Evolutionary conservation across 2,888 invertebrate genomes (phyloP).

Genomic region (Chaitophorus viminalis): DNA sequence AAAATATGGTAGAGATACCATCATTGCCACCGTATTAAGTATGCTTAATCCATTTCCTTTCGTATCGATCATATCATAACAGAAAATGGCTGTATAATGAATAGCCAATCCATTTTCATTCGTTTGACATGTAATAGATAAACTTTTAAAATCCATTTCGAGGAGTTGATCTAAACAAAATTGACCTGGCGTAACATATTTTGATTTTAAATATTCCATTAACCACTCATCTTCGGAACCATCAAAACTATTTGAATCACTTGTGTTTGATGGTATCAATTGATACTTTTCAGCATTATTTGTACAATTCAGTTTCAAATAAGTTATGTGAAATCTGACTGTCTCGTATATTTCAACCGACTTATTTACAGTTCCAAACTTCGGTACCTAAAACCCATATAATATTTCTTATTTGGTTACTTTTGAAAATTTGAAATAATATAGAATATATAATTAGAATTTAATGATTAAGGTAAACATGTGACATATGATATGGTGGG

Average conservation of each 20-base stretch:
- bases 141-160: background rate
- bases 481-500: no score
- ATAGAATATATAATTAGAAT: no score
- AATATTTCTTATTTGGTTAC: background rate
- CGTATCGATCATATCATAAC: no score
- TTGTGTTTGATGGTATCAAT: background rate
- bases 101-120: no score
- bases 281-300: background rate
- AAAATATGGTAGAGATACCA: slow-evolving; percentile 71
- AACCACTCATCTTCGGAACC: background rate
- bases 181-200: background rate
- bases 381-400: background rate
- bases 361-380: background rate
- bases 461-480: no score
- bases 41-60: slow-evolving; percentile 44
- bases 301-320: background rate
- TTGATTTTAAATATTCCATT: background rate
- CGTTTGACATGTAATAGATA: slow-evolving; percentile 63
- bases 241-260: background rate
- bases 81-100: no score
- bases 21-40: slow-evolving; percentile 67
- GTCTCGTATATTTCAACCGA: background rate
- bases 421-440: no score
- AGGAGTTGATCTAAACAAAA: slow-evolving; percentile 43
- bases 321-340: background rate